phyloP scores from a whole-genome alignment of 2,113 vertebrate species.

The Chaetodon auriga region DNA sequence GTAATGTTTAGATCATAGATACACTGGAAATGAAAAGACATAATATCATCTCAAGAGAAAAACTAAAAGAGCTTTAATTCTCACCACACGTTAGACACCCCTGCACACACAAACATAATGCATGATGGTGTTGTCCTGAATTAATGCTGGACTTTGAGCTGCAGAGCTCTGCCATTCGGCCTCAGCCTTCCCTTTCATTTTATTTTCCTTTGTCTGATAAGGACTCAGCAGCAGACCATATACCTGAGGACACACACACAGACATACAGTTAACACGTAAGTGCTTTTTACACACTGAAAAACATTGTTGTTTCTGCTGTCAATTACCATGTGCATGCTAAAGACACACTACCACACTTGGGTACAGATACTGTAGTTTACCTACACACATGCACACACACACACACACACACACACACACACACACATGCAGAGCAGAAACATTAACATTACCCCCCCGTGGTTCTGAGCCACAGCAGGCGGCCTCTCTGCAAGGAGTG shows the following conservation, averaged over 20 bases:
- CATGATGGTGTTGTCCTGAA: background rate
- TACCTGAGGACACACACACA: background rate
- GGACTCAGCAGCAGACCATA: constrained; percentile 4
- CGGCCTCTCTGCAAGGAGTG: background rate
- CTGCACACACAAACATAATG: too few species aligned
- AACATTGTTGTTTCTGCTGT: background rate
- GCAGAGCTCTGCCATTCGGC: constrained; percentile 5
- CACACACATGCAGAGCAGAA: background rate
- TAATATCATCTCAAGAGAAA: too few species aligned
- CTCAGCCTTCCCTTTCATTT: constrained; percentile 12
- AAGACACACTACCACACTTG: background rate
- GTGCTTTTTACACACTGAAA: constrained; percentile 4
- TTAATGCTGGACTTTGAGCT: constrained; percentile 4
- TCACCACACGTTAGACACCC: too few species aligned
- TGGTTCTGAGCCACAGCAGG: constrained; percentile 43
- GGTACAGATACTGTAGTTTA: constrained; percentile 27
- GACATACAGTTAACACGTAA: constrained; percentile 3
- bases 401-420: constrained; percentile 4
- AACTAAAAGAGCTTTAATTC: too few species aligned
- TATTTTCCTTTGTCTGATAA: constrained; percentile 10
- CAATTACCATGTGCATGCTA: constrained; percentile 1
- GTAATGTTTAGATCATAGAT: too few species aligned
- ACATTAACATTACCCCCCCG: constrained; percentile 26
- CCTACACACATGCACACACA: background rate
- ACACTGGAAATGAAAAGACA: too few species aligned